Conservation (phyloP, 2,797 vertebrate species). For the Catamblyrhynchus diadema region DNA sequence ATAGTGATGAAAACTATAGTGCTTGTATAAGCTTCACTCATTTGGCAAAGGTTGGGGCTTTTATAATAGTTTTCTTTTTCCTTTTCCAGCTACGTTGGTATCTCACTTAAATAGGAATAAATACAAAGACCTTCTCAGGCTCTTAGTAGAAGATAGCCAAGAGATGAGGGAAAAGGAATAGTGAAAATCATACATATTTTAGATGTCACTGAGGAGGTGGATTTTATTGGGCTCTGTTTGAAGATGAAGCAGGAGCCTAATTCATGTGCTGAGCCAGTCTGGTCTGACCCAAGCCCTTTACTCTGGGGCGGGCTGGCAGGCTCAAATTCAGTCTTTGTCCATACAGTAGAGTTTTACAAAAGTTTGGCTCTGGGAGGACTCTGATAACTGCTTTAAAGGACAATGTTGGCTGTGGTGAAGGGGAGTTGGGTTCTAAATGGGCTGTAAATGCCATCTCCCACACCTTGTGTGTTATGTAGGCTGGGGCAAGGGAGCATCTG, state of each 20-base stretch:
- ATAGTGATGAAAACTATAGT: not conserved
- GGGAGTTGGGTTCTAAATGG: not conserved
- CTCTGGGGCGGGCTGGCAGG: not conserved
- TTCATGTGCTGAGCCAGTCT: not conserved
- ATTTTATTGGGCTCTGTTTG: not conserved
- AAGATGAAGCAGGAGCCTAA: not conserved
- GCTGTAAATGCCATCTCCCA: not conserved
- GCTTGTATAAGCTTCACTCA: not conserved
- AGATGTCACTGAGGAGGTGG: not conserved
- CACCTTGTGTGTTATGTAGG: fast-evolving
- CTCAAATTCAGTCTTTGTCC: not conserved
- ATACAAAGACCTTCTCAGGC: not conserved
- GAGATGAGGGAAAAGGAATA: not conserved
- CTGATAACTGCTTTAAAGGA: not conserved
- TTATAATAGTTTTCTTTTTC: not conserved
- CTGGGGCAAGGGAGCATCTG: not conserved
- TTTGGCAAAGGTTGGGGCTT: not conserved
- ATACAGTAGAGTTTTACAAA: not conserved
- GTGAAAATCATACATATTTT: not conserved
- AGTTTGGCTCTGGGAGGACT: not conserved
- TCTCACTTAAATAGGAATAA: not conserved
- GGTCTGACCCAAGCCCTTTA: not conserved
- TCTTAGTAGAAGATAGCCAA: not conserved
- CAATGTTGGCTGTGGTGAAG: not conserved
- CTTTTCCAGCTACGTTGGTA: not conserved